These are phyloP conservation scores for Hystrix brachyura DNA, from an alignment of 2,113 vertebrate genomes.

Conservation along the genomic window DNA sequence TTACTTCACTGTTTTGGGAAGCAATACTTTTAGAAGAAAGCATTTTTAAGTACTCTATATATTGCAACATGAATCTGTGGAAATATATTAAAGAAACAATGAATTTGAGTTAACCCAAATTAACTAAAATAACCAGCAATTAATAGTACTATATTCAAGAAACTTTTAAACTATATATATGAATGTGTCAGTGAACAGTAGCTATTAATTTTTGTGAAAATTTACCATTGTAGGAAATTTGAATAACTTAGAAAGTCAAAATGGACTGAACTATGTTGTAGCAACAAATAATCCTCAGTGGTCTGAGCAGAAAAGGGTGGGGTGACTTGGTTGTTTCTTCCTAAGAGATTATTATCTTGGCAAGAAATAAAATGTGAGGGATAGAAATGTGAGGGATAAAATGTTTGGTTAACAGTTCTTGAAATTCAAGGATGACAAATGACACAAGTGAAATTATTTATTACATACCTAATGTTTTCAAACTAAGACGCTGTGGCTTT, in stretches of 20 bases:
- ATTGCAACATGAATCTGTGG: not conserved
- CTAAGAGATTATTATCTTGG: not conserved
- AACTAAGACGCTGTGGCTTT: not conserved
- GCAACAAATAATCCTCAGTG: not conserved
- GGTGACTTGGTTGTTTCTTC: fast-evolving
- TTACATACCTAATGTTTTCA: not conserved
- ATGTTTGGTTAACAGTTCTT: not conserved
- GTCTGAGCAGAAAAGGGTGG: not conserved
- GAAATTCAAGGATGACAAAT: not conserved
- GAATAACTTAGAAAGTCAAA: not conserved
- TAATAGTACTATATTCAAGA: not conserved
- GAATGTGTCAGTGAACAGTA: not conserved
- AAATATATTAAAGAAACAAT: not conserved
- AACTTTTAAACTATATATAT: not conserved
- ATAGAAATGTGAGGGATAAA: not conserved
- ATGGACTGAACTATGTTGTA: not conserved
- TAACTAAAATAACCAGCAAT: not conserved
- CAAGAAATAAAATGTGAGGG: not conserved
- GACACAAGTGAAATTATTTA: not conserved
- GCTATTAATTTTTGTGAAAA: not conserved
- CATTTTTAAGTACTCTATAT: not conserved
- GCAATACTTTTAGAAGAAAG: not conserved
- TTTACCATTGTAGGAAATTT: not conserved
- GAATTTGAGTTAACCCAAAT: not conserved
- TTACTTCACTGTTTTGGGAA: not conserved